phyloP scores from a whole-genome alignment of 2,113 vertebrate species.

The Cebidichthys violaceus region DNA sequence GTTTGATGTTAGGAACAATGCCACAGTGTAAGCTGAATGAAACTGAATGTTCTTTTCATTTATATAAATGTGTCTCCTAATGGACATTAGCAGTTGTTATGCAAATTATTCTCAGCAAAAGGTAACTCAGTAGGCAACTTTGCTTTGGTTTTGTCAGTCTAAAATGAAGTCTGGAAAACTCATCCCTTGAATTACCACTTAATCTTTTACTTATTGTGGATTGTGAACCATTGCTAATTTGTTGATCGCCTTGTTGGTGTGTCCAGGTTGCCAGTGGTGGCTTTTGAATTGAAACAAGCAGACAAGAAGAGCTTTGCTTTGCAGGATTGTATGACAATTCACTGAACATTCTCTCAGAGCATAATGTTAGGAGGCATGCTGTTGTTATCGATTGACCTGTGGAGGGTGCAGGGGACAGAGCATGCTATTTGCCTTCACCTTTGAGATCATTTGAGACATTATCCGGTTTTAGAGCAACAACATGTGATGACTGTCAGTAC shows the following conservation, averaged over 20 bases:
- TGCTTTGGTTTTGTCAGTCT: too few relatives aligned
- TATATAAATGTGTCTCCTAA: too few relatives aligned
- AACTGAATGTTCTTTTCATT: background rate
- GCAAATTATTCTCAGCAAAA: too few relatives aligned
- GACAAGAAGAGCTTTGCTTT: background rate
- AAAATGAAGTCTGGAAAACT: background rate
- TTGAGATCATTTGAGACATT: background rate
- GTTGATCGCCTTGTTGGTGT: background rate
- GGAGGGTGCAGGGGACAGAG: background rate
- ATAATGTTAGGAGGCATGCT: background rate
- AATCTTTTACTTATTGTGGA: too few relatives aligned
- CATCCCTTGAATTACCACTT: too few relatives aligned
- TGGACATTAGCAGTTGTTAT: background rate
- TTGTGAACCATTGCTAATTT: background rate
- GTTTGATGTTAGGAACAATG: background rate
- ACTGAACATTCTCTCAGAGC: background rate
- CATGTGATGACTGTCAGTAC: background rate
- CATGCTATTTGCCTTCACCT: background rate
- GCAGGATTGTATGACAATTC: background rate
- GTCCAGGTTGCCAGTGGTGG: background rate
- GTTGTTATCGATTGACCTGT: background rate
- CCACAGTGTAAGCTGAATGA: background rate
- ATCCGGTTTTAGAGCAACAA: slow-evolving; percentile 24
- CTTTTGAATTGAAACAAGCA: background rate
- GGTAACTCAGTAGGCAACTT: too few relatives aligned